Evolutionary conservation across 2,797 vertebrate genomes (phyloP).

Genomic region (Darevskia mixta): DNA sequence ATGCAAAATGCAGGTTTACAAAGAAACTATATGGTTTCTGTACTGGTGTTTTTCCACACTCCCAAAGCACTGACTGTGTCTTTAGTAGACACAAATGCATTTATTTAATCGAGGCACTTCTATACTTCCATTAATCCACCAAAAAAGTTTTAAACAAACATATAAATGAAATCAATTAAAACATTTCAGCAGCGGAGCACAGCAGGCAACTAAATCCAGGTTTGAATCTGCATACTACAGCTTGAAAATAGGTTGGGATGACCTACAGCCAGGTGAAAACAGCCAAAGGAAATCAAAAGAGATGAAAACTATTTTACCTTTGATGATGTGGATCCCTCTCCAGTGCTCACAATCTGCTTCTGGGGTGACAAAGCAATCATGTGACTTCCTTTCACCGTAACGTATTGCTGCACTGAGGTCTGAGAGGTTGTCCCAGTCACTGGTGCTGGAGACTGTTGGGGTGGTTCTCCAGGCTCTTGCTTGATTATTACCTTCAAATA

Average conservation of each 20-base stretch:
- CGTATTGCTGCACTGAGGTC: constrained; percentile 90
- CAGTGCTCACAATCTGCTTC: constrained; percentile 85
- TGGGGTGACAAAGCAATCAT: constrained; percentile 95
- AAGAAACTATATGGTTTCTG: background rate
- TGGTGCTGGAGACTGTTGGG: constrained; percentile 81
- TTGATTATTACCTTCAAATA: constrained; percentile 94
- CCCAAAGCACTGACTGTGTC: background rate
- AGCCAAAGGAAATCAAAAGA: background rate
- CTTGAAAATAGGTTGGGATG: background rate
- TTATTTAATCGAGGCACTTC: background rate
- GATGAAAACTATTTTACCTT: constrained; percentile 81
- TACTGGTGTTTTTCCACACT: background rate
- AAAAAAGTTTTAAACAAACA: background rate
- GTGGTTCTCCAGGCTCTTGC: constrained; percentile 94
- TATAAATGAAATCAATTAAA: background rate
- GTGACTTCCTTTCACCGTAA: constrained; percentile 95
- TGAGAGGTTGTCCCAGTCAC: constrained; percentile 84
- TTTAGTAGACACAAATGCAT: background rate
- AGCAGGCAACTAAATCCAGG: background rate
- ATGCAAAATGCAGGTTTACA: background rate
- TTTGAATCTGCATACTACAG: background rate
- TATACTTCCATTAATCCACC: background rate
- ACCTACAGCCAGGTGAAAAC: background rate
- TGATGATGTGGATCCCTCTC: constrained; percentile 80
- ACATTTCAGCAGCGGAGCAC: background rate